Evolutionary conservation across 2,113 vertebrate species (phyloP).

Genomic region (Galemys pyrenaicus): DNA sequence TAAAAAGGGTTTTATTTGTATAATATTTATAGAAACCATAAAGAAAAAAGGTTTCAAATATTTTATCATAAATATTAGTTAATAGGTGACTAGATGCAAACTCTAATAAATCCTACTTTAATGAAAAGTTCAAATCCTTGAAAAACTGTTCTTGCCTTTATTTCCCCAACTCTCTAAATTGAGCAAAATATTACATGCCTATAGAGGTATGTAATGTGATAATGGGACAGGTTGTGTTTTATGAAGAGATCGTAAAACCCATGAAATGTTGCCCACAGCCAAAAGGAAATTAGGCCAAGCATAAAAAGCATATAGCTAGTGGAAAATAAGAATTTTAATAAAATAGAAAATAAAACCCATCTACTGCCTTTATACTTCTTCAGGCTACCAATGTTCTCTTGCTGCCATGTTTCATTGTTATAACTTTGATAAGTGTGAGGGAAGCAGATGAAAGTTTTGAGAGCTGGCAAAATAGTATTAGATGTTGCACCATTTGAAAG

Average conservation of each 20-base stretch:
- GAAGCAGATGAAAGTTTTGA: conserved; percentile 38
- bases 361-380: conserved; percentile 62
- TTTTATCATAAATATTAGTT: conserved; percentile 40
- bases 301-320: conserved; percentile 72
- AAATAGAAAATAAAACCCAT: conserved; percentile 73
- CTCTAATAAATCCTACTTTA: conserved; percentile 59
- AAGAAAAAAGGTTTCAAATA: conserved; percentile 48
- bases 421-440: conserved; percentile 35
- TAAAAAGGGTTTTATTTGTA: background rate
- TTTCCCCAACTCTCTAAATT: conserved; percentile 62
- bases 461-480: conserved; percentile 49
- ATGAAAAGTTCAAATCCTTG: conserved; percentile 66
- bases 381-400: conserved; percentile 66
- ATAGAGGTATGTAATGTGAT: conserved; percentile 69
- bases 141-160: conserved; percentile 69
- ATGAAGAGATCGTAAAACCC: conserved; percentile 77
- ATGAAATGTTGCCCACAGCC: conserved; percentile 75
- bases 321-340: conserved; percentile 80
- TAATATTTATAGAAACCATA: background rate
- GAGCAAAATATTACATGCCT: conserved; percentile 68
- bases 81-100: conserved; percentile 43
- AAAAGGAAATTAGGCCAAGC: conserved; percentile 75
- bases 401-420: conserved; percentile 48
- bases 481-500: background rate
- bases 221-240: conserved; percentile 75